Percentiles rank a stretch among this genome's conserved stretches.
Conservation (phyloP, 2,888 invertebrate species). For the Acanthococcus lagerstroemiae region DNA sequence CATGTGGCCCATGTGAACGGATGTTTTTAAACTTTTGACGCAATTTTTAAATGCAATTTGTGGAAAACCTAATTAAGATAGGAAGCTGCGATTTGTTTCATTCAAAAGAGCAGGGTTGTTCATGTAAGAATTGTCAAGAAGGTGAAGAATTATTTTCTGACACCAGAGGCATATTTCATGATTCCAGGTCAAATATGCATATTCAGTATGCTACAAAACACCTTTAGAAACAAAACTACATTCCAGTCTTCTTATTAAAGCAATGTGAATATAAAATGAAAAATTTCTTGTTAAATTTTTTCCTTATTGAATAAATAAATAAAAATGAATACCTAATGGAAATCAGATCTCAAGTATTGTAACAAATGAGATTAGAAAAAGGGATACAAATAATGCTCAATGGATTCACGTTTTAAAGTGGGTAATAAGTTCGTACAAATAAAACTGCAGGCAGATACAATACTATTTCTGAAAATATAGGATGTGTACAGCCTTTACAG, state of each 20-base stretch:
- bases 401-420: neutral
- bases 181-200: no score
- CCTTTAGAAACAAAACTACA: neutral
- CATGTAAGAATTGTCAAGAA: no score
- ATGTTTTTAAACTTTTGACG: no score
- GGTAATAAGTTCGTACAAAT: neutral
- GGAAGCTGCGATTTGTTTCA: no score
- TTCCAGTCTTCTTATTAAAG: neutral
- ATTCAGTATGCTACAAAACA: neutral
- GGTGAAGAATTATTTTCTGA: no score
- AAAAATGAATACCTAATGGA: neutral
- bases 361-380: neutral
- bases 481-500: neutral
- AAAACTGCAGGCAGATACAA: neutral
- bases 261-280: neutral
- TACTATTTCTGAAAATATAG: neutral
- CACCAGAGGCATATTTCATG: no score
- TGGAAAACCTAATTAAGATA: no score
- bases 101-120: no score
- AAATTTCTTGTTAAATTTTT: neutral
- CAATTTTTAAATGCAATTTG: no score
- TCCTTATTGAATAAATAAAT: neutral
- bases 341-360: neutral
- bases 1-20: no score
- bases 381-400: neutral